Base-by-base conservation (phyloP, 2,888 invertebrate genomes). In the Gerosis bhagava region DNA sequence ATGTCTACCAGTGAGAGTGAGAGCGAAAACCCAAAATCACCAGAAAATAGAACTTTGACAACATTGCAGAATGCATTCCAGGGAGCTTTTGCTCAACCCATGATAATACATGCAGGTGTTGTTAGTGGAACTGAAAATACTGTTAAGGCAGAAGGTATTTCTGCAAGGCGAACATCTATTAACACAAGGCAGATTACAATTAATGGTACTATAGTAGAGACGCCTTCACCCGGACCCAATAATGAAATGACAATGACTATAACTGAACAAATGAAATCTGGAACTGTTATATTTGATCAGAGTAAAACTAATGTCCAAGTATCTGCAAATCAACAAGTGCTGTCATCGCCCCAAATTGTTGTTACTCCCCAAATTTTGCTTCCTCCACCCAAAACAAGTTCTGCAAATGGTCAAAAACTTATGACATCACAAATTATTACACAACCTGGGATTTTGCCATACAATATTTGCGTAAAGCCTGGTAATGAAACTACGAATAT, bases 1-100 rank as follows among this genome's bases (percentile, higher is more conserved):
- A 92, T 95, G 79, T 92, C 93, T 15, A 94, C 94, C 0, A 95
- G 95, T 68, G 96, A 96, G 73, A 95, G 95, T 66, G 96, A 96
- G 65, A 94, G 95, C 16, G 95, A 95, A 61, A 91, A 91, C 61
- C 88, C 90, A 0, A 87, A 90, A 55, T 89, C 90, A 1, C 90
- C 91, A 1, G 90, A 90, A 66, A 89, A 86, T 52, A 77, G 89
- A 57, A 89, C 89, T 24, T 64, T 90, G 49, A 83, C 89, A 15
- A 89, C 89, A 10, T 57, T 89, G 22, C 89, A 89, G 58, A 89
- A 88, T 51, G 89, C 89, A 36, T 90, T 90, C 57, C 88, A 88
- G 60, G 82, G 84, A 7, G 84, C 78, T 7, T 90, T 90, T 53
- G 86, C 88, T 5, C 89, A 89, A 54, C 89, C 89, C 0, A 86